Evolutionary conservation across 1,140 invertebrate genomes (phyloP).

Genomic region (Zelostemma sp.): DNA sequence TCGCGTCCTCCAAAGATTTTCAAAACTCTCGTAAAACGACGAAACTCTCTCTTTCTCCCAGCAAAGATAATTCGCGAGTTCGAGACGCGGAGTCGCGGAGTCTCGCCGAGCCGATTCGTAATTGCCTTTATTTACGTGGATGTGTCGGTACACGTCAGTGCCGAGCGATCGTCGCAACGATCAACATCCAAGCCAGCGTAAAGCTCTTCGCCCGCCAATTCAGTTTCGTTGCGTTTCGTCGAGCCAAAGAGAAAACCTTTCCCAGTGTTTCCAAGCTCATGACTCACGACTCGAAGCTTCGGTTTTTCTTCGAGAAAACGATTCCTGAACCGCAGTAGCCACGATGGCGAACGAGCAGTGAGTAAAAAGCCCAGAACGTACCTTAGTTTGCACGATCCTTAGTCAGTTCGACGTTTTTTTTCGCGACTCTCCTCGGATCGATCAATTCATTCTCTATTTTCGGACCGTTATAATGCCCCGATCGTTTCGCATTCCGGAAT

Average conservation of each 20-base stretch:
- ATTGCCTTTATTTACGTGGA: neutral
- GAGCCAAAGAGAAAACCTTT: neutral
- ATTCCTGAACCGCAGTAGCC: neutral
- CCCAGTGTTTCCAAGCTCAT: neutral
- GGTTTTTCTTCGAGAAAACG: neutral
- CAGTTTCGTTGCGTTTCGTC: neutral
- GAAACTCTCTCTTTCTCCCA: no score
- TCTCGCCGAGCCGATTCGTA: neutral
- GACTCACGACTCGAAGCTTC: neutral
- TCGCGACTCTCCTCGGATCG: neutral
- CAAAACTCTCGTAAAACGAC: no score
- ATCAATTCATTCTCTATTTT: neutral
- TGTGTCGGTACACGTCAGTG: neutral
- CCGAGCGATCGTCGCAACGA: slow-evolving; percentile 2
- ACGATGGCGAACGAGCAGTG: neutral
- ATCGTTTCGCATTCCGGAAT: neutral
- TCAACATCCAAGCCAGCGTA: neutral
- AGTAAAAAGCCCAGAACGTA: neutral
- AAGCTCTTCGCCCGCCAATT: neutral
- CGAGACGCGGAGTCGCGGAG: neutral
- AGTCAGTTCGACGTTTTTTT: neutral
- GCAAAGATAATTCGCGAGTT: neutral
- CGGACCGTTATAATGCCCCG: neutral
- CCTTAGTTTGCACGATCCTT: neutral
- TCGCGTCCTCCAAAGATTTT: no score